These are phyloP conservation scores for Epizoanthus ramosus DNA, from an alignment of 92 coral and sea anemone genomes.

Conservation along the genomic window DNA sequence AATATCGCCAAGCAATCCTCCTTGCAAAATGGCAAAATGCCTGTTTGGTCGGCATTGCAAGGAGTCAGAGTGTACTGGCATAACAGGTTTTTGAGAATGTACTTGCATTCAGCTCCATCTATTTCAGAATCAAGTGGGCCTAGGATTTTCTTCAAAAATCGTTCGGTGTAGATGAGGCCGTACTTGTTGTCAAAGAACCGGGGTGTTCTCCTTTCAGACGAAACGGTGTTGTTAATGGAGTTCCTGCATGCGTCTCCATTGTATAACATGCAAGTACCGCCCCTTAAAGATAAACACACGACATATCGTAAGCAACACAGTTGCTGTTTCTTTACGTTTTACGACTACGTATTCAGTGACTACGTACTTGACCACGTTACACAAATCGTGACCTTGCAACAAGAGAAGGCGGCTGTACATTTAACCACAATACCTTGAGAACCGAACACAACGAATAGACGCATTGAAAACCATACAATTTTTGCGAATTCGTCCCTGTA, in stretches of 20 bases:
- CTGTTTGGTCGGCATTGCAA: constrained; percentile 64
- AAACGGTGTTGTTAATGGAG: constrained; percentile 73
- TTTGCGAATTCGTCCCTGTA: too few species aligned
- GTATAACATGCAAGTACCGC: constrained; percentile 76
- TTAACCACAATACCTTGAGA: too few species aligned
- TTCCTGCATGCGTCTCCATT: constrained; percentile 57
- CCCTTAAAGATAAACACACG: constrained; percentile 25
- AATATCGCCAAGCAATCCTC: constrained; percentile 86
- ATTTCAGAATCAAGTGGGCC: constrained; percentile 38
- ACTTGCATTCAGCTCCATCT: constrained; percentile 53
- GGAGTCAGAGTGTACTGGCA: constrained; percentile 93
- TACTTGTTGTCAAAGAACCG: constrained; percentile 89
- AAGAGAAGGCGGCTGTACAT: too few species aligned
- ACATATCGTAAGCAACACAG: neutral
- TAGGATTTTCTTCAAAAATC: constrained; percentile 38
- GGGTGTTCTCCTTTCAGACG: constrained; percentile 49
- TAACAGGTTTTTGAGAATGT: constrained; percentile 62
- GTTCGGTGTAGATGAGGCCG: constrained; percentile 70
- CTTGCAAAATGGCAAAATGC: constrained; percentile 66
- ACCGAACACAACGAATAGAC: too few species aligned
- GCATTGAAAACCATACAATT: too few species aligned
- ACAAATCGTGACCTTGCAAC: too few species aligned
- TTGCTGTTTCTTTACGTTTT: too few species aligned
- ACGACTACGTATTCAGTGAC: too few species aligned
- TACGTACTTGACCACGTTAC: too few species aligned